Percentiles rank a stretch among this genome's conserved stretches.
These are phyloP conservation scores for Neosilurus mollespiculum DNA, from an alignment of 2,797 vertebrate species.

Conservation along the genomic window DNA sequence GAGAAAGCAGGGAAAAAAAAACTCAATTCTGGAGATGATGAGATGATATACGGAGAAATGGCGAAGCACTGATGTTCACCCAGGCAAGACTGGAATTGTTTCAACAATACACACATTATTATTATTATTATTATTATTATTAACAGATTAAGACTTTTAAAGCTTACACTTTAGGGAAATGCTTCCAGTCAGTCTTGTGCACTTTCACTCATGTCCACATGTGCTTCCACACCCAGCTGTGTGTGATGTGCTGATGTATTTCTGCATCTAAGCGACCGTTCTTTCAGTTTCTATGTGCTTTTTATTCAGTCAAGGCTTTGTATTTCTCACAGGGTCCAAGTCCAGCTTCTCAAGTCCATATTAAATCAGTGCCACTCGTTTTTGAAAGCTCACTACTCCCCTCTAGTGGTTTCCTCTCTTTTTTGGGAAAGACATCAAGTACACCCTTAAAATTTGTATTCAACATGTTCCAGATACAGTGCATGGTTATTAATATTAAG, in stretches of 20 bases:
- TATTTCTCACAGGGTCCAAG: background rate
- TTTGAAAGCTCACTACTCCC: constrained; percentile 1
- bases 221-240: background rate
- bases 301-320: background rate
- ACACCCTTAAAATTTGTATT: background rate
- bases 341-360: background rate
- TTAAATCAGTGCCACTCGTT: background rate
- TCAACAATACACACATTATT: no score
- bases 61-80: background rate
- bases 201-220: background rate
- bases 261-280: background rate
- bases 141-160: background rate
- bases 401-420: constrained; percentile 5
- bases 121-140: no score
- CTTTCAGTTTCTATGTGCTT: background rate
- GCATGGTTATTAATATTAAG: background rate
- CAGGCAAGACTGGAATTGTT: constrained; percentile 9
- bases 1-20: background rate
- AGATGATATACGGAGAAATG: no score
- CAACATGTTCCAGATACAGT: background rate
- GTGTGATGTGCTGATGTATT: background rate
- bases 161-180: background rate
- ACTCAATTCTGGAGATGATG: background rate
- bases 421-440: background rate
- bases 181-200: background rate